These are phyloP conservation scores for Hydrotaea cyrtoneurina DNA, from an alignment of 2,888 invertebrate genomes.

Conservation along the genomic window DNA sequence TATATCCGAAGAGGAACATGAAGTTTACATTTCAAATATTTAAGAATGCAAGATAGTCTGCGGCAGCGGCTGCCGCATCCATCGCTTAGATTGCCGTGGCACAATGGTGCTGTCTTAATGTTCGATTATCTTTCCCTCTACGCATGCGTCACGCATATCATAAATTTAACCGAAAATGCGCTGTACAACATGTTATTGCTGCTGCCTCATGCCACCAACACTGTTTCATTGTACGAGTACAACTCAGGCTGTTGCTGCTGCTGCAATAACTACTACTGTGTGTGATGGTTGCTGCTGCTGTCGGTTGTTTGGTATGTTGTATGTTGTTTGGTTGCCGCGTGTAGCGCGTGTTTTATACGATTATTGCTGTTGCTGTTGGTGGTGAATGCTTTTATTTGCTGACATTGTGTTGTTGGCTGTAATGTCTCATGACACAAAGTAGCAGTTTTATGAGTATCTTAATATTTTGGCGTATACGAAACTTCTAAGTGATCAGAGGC, in stretches of 20 bases:
- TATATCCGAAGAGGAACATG: slow-evolving; percentile 1
- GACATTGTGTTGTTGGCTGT: slow-evolving; percentile 41
- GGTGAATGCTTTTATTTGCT: slow-evolving; percentile 56
- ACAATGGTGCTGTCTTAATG: slow-evolving; percentile 17
- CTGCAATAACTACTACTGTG: slow-evolving; percentile 67
- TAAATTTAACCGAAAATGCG: slow-evolving; percentile 59
- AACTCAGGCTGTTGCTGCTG: slow-evolving; percentile 30
- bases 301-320: slow-evolving; percentile 71
- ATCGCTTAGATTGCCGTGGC: neutral
- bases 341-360: slow-evolving; percentile 71
- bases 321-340: slow-evolving; percentile 68
- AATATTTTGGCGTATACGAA: slow-evolving; percentile 73
- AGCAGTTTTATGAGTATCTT: slow-evolving; percentile 66
- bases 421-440: slow-evolving; percentile 67
- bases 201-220: slow-evolving; percentile 23
- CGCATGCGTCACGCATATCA: slow-evolving; percentile 67
- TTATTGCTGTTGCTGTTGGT: slow-evolving; percentile 57
- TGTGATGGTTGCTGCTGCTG: slow-evolving; percentile 43
- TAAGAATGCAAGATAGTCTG: neutral
- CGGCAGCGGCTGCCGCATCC: neutral
- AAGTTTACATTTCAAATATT: slow-evolving; percentile 21
- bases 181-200: slow-evolving; percentile 25
- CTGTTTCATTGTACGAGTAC: neutral
- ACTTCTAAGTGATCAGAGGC: slow-evolving; percentile 74
- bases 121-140: slow-evolving; percentile 56